Evolutionary conservation across 2,797 vertebrate species (phyloP).

Genomic region (Discoglossus pictus): DNA sequence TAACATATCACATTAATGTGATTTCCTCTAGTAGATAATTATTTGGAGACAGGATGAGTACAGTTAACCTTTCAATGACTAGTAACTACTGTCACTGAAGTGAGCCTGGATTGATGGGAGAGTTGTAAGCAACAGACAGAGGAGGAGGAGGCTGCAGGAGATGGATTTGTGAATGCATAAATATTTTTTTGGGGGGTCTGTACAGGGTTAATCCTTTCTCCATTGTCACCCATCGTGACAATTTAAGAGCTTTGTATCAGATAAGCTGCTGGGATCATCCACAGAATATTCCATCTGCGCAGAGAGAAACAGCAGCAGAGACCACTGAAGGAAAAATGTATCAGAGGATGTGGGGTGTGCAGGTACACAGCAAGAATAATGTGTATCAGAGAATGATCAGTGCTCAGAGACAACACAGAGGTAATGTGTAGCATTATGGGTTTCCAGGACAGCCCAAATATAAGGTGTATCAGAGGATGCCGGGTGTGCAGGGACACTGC

Average conservation of each 20-base stretch:
- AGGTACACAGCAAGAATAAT: neutral
- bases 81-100: neutral
- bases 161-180: too few species aligned
- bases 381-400: too few species aligned
- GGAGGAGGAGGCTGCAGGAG: neutral
- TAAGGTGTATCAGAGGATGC: too few species aligned
- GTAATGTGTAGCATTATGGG: too few species aligned
- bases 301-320: too few species aligned
- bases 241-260: neutral
- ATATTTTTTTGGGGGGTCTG: neutral
- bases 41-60: slow-evolving; percentile 4
- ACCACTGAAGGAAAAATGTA: slow-evolving; percentile 23
- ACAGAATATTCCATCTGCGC: neutral
- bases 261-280: neutral
- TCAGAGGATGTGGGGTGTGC: slow-evolving; percentile 10
- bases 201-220: neutral
- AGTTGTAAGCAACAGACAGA: too few species aligned
- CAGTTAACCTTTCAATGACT: neutral
- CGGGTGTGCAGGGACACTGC: too few species aligned
- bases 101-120: too few species aligned
- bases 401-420: too few species aligned
- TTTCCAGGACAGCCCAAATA: too few species aligned
- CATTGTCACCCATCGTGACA: neutral
- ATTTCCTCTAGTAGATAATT: slow-evolving; percentile 15
- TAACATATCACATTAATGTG: slow-evolving; percentile 17